Percentiles rank a stretch among this genome's conserved stretches.
phyloP scores from a whole-genome alignment of 2,113 vertebrate species.

The Sciurus niger region DNA sequence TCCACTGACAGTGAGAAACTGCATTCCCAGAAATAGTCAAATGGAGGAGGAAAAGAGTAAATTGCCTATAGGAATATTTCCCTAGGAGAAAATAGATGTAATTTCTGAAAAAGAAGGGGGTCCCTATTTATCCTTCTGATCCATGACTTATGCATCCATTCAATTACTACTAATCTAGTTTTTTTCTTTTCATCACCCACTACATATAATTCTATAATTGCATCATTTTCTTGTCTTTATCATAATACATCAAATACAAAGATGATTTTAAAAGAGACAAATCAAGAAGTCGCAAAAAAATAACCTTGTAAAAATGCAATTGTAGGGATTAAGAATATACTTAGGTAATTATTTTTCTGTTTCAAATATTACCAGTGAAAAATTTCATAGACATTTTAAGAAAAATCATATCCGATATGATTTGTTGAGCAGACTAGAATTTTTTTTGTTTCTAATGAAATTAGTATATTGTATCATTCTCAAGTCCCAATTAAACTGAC shows the following conservation, averaged over 20 bases:
- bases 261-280: constrained; percentile 64
- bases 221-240: constrained; percentile 62
- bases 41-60: constrained; percentile 47
- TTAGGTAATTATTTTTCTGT: constrained; percentile 8
- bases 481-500: constrained; percentile 17
- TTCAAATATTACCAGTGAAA: constrained; percentile 55
- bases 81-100: neutral
- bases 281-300: constrained; percentile 60
- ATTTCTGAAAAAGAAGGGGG: constrained; percentile 75
- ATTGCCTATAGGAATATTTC: constrained; percentile 49
- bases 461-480: neutral
- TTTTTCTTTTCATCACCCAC: neutral
- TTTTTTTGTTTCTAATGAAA: constrained; percentile 27
- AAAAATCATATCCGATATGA: neutral
- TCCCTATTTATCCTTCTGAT: constrained; percentile 65
- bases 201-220: constrained; percentile 58
- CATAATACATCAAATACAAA: constrained; percentile 55
- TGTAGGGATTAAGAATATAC: neutral
- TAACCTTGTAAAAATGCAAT: constrained; percentile 45
- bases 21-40: constrained; percentile 81
- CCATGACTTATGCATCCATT: neutral
- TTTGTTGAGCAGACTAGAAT: neutral
- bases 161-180: constrained; percentile 58
- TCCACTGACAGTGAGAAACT: constrained; percentile 77
- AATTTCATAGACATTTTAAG: constrained; percentile 16